phyloP scores from a whole-genome alignment of 2,888 invertebrate species.

The Drosophila aldrichi region DNA sequence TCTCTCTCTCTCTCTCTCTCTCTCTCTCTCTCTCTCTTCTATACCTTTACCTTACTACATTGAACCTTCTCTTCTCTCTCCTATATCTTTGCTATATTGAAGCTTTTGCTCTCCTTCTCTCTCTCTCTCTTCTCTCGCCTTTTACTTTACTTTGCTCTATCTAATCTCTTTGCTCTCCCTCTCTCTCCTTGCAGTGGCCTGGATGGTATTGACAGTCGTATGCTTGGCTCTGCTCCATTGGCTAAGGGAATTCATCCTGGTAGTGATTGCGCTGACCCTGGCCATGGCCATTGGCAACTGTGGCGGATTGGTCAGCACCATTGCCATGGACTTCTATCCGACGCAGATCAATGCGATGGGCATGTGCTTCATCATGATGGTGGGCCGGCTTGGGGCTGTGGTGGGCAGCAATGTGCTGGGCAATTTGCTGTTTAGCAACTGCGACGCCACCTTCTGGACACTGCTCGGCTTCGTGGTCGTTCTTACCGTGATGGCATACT shows the following conservation, averaged over 20 bases:
- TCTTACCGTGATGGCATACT: conserved; percentile 51
- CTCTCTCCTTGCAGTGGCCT: conserved; percentile 59
- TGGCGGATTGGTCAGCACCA: conserved; percentile 87
- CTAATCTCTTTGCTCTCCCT: background rate
- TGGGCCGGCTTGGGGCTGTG: conserved; percentile 83
- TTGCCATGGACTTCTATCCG: conserved; percentile 87
- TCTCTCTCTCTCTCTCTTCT: background rate
- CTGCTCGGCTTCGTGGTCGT: conserved; percentile 53
- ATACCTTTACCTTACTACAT: no score
- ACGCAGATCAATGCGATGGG: conserved; percentile 86
- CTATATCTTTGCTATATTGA: background rate
- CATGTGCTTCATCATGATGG: conserved; percentile 84
- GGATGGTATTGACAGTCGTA: conserved; percentile 86
- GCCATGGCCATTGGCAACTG: conserved; percentile 87
- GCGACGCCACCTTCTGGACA: conserved; percentile 71
- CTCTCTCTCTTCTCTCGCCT: background rate
- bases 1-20: background rate
- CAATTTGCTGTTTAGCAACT: conserved; percentile 64
- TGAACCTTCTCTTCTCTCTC: no score
- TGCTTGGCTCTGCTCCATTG: conserved; percentile 88
- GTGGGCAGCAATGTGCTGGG: conserved; percentile 83
- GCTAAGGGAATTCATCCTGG: conserved; percentile 87
- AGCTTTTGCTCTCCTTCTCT: background rate
- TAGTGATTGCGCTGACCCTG: conserved; percentile 87
- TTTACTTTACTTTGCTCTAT: no score